Evolutionary conservation across 2,797 vertebrate genomes (phyloP).

Genomic region (Artibeus jamaicensis): DNA sequence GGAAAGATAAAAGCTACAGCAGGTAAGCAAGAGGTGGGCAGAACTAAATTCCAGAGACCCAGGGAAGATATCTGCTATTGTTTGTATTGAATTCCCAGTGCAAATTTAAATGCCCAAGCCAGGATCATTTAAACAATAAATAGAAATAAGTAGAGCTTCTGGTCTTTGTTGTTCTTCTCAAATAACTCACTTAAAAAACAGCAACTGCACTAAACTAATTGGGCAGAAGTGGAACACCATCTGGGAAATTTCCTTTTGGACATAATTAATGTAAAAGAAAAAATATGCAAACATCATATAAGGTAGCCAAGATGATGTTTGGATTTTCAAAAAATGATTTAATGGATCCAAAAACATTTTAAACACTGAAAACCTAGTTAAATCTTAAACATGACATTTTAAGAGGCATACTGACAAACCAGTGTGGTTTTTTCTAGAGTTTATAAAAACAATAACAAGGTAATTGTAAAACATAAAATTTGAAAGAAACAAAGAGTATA

Average conservation of each 20-base stretch:
- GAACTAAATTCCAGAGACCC: background rate
- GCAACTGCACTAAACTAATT: background rate
- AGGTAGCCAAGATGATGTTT: background rate
- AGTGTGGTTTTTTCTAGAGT: background rate
- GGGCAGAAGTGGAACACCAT: background rate
- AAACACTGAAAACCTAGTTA: background rate
- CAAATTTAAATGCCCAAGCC: background rate
- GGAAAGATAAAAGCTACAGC: background rate
- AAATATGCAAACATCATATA: background rate
- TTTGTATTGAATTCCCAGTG: background rate
- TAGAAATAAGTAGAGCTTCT: background rate
- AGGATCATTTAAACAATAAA: slow-evolving; percentile 3
- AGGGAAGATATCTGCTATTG: background rate
- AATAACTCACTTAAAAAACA: background rate
- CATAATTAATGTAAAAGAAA: background rate
- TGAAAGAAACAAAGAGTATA: background rate
- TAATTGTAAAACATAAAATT: background rate
- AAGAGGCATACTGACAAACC: background rate
- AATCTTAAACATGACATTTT: background rate
- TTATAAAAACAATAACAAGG: background rate
- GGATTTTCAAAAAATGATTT: background rate
- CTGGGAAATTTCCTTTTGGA: background rate
- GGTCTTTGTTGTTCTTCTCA: background rate
- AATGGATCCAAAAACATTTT: background rate
- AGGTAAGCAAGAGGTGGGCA: background rate